Evolutionary conservation across 2,797 vertebrate genomes (phyloP).

Genomic region (Karalla daura): DNA sequence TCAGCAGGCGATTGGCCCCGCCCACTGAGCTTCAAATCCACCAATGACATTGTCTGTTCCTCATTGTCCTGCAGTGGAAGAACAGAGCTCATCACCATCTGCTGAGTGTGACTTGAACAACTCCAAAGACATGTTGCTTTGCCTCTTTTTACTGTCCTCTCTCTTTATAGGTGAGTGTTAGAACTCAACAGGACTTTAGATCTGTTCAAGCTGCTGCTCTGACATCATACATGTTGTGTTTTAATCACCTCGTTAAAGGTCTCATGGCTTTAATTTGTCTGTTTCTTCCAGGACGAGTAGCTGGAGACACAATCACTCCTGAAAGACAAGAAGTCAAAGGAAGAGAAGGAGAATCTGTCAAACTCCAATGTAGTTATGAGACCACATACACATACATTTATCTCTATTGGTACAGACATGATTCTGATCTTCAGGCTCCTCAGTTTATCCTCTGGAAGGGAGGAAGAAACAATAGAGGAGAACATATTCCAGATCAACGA

Average conservation of each 20-base stretch:
- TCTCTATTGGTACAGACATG: slow-evolving; percentile 37
- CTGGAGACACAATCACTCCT: slow-evolving; percentile 9
- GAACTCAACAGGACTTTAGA: too few species aligned
- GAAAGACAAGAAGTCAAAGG: background rate
- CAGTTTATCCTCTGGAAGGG: slow-evolving; percentile 31
- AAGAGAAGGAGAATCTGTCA: slow-evolving; percentile 38
- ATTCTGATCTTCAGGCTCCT: slow-evolving; percentile 2
- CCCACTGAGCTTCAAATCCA: background rate
- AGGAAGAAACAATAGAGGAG: background rate
- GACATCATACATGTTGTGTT: too few species aligned
- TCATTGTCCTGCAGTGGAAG: too few species aligned
- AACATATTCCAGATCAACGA: background rate
- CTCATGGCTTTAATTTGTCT: slow-evolving; percentile 4
- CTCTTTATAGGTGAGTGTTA: too few species aligned
- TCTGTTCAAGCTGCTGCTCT: too few species aligned
- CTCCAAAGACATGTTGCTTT: too few species aligned
- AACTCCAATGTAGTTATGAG: slow-evolving; percentile 40
- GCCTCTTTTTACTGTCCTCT: too few species aligned
- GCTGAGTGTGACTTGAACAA: too few species aligned
- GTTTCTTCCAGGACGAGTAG: slow-evolving; percentile 17
- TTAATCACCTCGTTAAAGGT: too few species aligned
- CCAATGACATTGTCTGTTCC: background rate
- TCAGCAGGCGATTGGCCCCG: background rate
- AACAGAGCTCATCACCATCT: too few species aligned
- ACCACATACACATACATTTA: background rate